A percentile compares a stretch with the other conserved stretches of the same genome.
These are phyloP conservation scores for Philaethria dido DNA, from an alignment of 2,888 invertebrate species.

Conservation along the genomic window DNA sequence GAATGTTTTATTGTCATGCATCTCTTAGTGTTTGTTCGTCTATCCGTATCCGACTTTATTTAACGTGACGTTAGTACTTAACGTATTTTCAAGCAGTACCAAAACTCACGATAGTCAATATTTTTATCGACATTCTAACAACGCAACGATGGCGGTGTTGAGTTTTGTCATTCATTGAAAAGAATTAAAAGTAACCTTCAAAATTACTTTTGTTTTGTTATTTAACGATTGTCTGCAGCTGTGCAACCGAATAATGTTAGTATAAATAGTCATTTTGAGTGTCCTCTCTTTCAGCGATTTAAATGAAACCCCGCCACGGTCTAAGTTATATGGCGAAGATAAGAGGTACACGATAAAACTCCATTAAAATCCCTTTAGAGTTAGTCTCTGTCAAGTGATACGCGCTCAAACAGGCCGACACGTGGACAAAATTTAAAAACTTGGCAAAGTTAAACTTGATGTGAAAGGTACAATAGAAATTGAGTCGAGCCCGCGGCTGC, in stretches of 20 bases:
- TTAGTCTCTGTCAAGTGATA: conserved; percentile 11
- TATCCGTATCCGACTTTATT: neutral
- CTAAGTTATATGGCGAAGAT: neutral
- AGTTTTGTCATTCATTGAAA: neutral
- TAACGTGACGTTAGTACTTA: neutral
- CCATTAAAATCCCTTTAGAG: conserved; percentile 14
- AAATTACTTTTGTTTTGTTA: neutral
- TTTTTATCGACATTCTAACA: neutral
- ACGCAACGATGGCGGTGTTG: neutral
- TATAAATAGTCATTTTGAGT: conserved; percentile 2
- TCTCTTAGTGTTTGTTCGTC: conserved; percentile 3
- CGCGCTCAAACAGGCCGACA: conserved; percentile 3
- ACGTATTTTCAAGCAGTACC: neutral
- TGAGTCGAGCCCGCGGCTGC: neutral
- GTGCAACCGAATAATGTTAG: neutral
- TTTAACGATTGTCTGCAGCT: conserved; percentile 1
- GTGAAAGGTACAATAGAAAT: conserved; percentile 5
- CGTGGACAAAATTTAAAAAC: conserved; percentile 6
- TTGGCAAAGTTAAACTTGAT: conserved; percentile 2
- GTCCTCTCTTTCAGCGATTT: neutral
- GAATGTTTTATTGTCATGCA: conserved; percentile 7
- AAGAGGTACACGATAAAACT: conserved; percentile 6
- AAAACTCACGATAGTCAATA: neutral
- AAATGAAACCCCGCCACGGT: neutral
- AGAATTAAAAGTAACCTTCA: neutral